phyloP scores from a whole-genome alignment of 1,140 invertebrate genomes.

The Aphaenogaster rudis region DNA sequence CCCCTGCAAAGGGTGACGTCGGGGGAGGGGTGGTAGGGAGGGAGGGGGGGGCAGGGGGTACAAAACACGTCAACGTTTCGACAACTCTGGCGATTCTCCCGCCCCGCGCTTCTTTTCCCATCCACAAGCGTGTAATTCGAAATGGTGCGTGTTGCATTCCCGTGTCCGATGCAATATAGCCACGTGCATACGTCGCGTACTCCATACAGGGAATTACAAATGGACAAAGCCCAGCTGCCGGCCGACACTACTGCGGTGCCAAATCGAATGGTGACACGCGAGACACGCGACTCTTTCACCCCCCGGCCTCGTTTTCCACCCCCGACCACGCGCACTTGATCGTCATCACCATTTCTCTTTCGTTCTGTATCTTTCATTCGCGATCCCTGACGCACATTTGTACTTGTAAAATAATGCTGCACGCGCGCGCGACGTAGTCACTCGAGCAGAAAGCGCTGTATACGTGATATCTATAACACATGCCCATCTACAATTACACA shows the following conservation, averaged over 20 bases:
- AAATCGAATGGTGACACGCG: conserved; percentile 74
- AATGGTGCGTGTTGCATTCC: conserved; percentile 71
- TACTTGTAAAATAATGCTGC: conserved; percentile 20
- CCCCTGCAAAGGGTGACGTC: not conserved
- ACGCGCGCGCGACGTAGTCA: not conserved
- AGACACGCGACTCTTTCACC: conserved; percentile 73
- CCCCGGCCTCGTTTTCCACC: conserved; percentile 10
- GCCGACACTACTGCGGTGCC: conserved; percentile 71
- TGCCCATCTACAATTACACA: not conserved
- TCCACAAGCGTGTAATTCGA: conserved; percentile 69
- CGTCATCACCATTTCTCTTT: conserved; percentile 43
- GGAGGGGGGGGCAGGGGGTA: not conserved
- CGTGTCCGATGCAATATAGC: conserved; percentile 74
- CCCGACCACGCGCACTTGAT: conserved; percentile 24
- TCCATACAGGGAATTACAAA: conserved; percentile 76
- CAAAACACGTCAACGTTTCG: conserved; percentile 62
- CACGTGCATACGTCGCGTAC: conserved; percentile 71
- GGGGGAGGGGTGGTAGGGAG: not conserved
- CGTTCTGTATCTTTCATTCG: conserved; percentile 27
- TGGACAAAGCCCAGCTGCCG: conserved; percentile 73
- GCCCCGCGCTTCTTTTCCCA: conserved; percentile 66
- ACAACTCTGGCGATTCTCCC: conserved; percentile 51
- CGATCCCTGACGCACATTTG: conserved; percentile 11
- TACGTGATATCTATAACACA: not conserved
- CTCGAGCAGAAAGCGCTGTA: not conserved